Evolutionary conservation across 2,888 invertebrate species (phyloP), one percentile per base, ranked within the genome.

Genomic region (Aspidiotus rigidus): DNA sequence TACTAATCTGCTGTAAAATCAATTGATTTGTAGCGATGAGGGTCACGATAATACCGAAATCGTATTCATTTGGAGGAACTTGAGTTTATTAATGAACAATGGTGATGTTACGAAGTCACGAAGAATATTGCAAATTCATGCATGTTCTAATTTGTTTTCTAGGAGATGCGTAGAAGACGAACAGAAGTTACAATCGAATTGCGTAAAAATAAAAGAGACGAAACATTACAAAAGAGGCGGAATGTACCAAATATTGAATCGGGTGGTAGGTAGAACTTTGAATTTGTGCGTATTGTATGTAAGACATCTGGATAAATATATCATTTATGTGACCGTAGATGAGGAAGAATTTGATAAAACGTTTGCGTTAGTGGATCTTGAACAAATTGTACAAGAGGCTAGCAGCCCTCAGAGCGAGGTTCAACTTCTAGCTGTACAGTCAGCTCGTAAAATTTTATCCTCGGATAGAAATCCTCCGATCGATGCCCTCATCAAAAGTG

Each of bases 381-480:
- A 76, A 83, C 85, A 75, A 86, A 86, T 74, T 83, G 95, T 97
- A 70, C 83, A 84, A 77, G 91, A 93, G 76, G 96, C 97, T 16
- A 86, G 85, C 11, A 89, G 89, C 78, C 82, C 89, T 70, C 84
- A 89, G 76, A 89, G 92, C 40, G 85, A 84, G 8, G 83, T 87
- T 74, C 94, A 96, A 79, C 83, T 97, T 74, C 83, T 84, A 74
- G 96, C 97, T 66, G 95, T 99, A 39, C 96, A 97, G 79, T 88
- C 93, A 69, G 95, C 95, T 71, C 85, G 98, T 74, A 98, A 97
- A 80, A 82, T 99, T 75, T 83, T 99, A 49, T 98, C 97, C 9
- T 95, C 95, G 73, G 98, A 99, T 79, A 87, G 93, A 76, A 98
- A 98, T 83, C 99, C 99, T 74, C 98, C 99, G 28, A 98, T 99